Conservation (phyloP, 2,888 invertebrate species). For the Ypsolopha sequella region DNA sequence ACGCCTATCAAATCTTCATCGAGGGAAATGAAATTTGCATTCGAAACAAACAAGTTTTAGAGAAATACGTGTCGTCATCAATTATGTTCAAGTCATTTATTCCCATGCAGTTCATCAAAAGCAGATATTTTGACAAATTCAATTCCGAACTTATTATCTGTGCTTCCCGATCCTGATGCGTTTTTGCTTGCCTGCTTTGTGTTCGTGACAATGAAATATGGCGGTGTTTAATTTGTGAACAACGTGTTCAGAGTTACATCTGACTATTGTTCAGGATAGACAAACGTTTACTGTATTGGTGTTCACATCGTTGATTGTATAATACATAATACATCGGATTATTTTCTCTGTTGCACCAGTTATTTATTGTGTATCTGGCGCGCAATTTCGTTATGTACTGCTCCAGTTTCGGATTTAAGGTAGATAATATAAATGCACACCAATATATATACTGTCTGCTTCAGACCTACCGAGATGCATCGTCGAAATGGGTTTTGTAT, state of each 20-base stretch:
- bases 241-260: background rate
- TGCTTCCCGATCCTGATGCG: constrained; percentile 5
- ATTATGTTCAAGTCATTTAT: too few relatives aligned
- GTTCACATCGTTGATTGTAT: background rate
- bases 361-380: background rate
- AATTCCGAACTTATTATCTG: constrained; percentile 21
- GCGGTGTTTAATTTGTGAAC: background rate
- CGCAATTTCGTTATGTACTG: background rate
- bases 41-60: too few relatives aligned
- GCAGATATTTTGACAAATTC: constrained; percentile 27
- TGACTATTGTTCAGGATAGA: too few relatives aligned
- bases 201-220: constrained; percentile 11
- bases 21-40: too few relatives aligned
- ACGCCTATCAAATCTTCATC: too few relatives aligned
- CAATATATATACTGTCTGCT: too few relatives aligned
- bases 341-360: background rate
- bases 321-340: background rate
- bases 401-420: background rate
- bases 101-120: background rate
- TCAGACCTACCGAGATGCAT: too few relatives aligned
- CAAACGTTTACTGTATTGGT: background rate
- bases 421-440: background rate
- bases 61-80: too few relatives aligned
- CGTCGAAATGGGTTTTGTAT: too few relatives aligned
- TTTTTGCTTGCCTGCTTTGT: background rate